A percentile compares a stretch with the other conserved stretches of the same genome.
Conservation (phyloP, 1,140 invertebrate species). For the Tetragnatha versicolor region DNA sequence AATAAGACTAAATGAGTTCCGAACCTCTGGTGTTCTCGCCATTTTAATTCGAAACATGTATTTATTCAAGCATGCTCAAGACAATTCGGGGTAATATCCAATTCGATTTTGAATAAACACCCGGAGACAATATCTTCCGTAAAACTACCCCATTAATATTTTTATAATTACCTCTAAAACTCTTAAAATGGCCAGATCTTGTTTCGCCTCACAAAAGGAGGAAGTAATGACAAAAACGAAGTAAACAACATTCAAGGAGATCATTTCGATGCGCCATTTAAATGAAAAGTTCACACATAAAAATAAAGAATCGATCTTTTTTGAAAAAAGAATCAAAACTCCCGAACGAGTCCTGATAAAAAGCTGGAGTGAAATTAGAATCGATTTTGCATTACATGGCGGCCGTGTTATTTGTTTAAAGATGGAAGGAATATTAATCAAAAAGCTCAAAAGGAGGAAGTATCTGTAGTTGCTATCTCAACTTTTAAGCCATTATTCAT, state of each 20-base stretch:
- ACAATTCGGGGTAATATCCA: too few relatives aligned
- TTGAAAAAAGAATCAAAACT: slow-evolving; percentile 19
- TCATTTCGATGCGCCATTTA: neutral
- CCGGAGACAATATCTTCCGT: too few relatives aligned
- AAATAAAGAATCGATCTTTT: neutral
- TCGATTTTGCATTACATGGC: slow-evolving; percentile 44
- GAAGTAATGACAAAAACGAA: too few relatives aligned
- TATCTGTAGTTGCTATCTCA: slow-evolving; percentile 28
- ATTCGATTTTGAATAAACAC: too few relatives aligned
- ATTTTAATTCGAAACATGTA: too few relatives aligned
- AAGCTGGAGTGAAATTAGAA: slow-evolving; percentile 39
- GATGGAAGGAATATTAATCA: slow-evolving; percentile 35
- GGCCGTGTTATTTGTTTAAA: slow-evolving; percentile 34
- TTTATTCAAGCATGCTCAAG: too few relatives aligned
- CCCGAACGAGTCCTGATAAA: neutral
- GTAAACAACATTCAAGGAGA: neutral
- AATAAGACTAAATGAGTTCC: too few relatives aligned
- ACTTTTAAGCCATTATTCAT: slow-evolving; percentile 42
- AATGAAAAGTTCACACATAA: neutral
- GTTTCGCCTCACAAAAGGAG: neutral
- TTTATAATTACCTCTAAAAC: slow-evolving; percentile 5
- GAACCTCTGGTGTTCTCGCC: too few relatives aligned
- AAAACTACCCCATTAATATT: neutral
- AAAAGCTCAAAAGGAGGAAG: neutral
- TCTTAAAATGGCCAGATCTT: too few relatives aligned